Base-by-base conservation (phyloP, 2,888 invertebrate genomes). In the Acrobasis repandana region DNA sequence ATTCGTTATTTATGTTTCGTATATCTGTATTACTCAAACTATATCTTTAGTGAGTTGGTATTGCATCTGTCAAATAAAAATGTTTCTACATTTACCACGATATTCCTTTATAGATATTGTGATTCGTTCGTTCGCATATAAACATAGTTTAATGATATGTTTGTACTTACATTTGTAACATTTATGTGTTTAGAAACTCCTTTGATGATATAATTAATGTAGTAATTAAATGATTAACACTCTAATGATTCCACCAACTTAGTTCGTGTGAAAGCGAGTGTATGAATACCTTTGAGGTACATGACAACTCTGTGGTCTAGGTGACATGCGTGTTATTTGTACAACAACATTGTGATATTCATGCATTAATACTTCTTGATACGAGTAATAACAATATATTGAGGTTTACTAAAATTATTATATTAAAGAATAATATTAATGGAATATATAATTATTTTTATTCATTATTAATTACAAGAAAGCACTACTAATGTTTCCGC, bases 141-240 rank as follows among this genome's bases (percentile, higher is more conserved):
- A 48, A 48, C 18, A 48, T 18, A 48, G 18, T 48, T 48, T n/a
- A 9, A n/a, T 14, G 47, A n/a, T n/a, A 46, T n/a, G 28, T 56
- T 56, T 56, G 9, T 20, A 20, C n/a, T 20, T n/a, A 52, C 9
- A 36, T 52, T 52, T 34, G 15, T 28, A 50, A 36, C 36, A 16
- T 34, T 36, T 28, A 16, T 16, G 36, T 36, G 52, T 52, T 16
- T 2, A 54, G 15, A 15, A 58, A 49, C n/a, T 51, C 28, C 60
- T 60, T 52, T 60, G 60, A 60, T 52, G n/a, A 47, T 47, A n/a
- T 60, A 60, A 52, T 46, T 43, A 56, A 16, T 43, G 50, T 20
- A 47, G 60, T 58, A 60, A 60, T 60, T 52, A 60, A 60, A 52
- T 52, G 52, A 46, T 60, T 60, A 16, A 15, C 52, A 60, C 60